phyloP scores from a whole-genome alignment of 2,888 invertebrate genomes.

The Disparrhopalites patrizii region DNA sequence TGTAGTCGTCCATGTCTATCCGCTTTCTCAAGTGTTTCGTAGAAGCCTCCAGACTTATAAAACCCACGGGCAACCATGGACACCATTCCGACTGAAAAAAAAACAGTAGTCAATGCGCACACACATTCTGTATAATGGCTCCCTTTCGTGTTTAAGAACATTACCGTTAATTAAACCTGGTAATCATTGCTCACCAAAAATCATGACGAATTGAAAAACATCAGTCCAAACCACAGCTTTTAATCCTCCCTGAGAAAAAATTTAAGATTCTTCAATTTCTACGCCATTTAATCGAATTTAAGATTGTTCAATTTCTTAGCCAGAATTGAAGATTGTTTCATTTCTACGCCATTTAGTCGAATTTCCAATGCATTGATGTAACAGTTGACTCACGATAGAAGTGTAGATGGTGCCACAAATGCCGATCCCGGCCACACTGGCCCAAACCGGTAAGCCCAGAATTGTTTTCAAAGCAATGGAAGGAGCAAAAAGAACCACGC shows the following conservation, averaged over 20 bases:
- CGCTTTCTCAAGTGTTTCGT: conserved; percentile 49
- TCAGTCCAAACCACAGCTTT: conserved; percentile 44
- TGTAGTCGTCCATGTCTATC: conserved; percentile 49
- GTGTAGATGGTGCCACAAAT: conserved; percentile 52
- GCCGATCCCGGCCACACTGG: conserved; percentile 49
- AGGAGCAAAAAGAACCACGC: conserved; percentile 50
- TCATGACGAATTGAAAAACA: conserved; percentile 38
- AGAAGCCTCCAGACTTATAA: conserved; percentile 50
- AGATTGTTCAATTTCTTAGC: not conserved
- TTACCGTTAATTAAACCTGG: not conserved
- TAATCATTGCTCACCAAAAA: conserved; percentile 2
- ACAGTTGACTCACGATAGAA: conserved; percentile 50
- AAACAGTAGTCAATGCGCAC: not conserved
- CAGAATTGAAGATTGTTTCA: not conserved
- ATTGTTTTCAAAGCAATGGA: conserved; percentile 48
- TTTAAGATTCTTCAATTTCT: not conserved
- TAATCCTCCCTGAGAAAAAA: conserved; percentile 31
- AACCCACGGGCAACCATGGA: conserved; percentile 51
- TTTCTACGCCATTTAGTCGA: not conserved
- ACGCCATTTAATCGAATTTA: not conserved
- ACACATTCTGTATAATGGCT: not conserved
- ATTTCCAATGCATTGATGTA: not conserved
- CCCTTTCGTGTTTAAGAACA: not conserved
- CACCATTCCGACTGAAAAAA: not conserved
- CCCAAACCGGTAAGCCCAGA: conserved; percentile 44